Evolutionary conservation across 2,888 invertebrate species (phyloP).

Genomic region (Caenorhabditis wallacei): DNA sequence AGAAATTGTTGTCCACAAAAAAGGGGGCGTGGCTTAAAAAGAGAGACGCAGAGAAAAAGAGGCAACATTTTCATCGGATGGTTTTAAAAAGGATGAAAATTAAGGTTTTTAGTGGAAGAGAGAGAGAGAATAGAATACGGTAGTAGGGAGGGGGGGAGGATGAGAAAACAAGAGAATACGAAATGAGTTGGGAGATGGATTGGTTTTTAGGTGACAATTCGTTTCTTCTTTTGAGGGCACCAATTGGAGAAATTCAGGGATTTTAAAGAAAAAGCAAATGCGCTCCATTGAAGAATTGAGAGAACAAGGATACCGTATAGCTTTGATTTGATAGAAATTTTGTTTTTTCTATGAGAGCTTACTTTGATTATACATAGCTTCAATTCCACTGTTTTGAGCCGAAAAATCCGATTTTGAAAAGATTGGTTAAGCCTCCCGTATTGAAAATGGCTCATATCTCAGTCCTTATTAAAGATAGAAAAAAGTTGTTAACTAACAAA

Average conservation of each 20-base stretch:
- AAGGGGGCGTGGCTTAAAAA: not conserved
- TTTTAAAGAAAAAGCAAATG: not conserved
- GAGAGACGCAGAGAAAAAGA: not conserved
- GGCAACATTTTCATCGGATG: conserved; percentile 10
- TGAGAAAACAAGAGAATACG: conserved; percentile 41
- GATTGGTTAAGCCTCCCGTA: too few species aligned
- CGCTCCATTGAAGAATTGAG: not conserved
- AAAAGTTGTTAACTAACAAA: too few species aligned
- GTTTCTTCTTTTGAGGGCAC: not conserved
- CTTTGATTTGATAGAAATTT: too few species aligned
- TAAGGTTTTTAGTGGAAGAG: not conserved
- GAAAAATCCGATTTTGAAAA: too few species aligned
- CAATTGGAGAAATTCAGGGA: not conserved
- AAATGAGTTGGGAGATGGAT: conserved; percentile 25
- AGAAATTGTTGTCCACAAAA: conserved; percentile 6
- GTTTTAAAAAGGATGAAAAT: conserved; percentile 28
- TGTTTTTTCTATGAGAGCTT: too few species aligned
- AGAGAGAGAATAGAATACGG: conserved; percentile 14
- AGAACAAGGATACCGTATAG: too few species aligned
- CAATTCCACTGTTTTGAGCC: too few species aligned
- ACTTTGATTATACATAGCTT: too few species aligned
- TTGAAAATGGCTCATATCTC: too few species aligned
- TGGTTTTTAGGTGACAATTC: not conserved
- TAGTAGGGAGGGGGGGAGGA: too few species aligned
- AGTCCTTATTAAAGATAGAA: too few species aligned